These are phyloP conservation scores for Hypolimnas misippus DNA, from an alignment of 2,888 invertebrate genomes.

Conservation along the genomic window DNA sequence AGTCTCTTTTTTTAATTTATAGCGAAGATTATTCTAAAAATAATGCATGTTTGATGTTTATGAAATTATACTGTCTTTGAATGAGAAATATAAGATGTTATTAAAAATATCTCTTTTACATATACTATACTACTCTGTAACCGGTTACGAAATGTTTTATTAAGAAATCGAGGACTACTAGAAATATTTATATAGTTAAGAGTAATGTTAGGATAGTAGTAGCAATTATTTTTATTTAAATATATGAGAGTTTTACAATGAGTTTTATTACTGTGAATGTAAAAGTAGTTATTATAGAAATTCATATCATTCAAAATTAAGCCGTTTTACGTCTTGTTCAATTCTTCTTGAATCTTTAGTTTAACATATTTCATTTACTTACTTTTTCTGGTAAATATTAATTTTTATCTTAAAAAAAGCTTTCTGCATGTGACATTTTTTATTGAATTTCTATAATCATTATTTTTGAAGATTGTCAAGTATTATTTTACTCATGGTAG, in stretches of 20 bases:
- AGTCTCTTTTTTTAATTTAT: too few species aligned
- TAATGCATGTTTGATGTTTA: background rate
- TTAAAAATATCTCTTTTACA: background rate
- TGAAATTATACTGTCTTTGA: background rate
- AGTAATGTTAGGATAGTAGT: background rate
- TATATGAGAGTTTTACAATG: too few species aligned
- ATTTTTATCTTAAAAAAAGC: too few species aligned
- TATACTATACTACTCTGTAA: background rate
- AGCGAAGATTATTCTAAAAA: background rate
- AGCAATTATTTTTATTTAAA: background rate
- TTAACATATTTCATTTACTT: background rate
- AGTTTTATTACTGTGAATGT: background rate
- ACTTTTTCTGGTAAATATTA: too few species aligned
- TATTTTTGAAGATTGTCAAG: background rate
- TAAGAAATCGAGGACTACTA: constrained; percentile 4
- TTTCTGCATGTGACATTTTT: too few species aligned
- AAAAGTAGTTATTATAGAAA: constrained; percentile 5
- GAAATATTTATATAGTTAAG: constrained; percentile 3
- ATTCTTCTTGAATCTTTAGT: background rate
- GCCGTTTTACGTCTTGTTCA: background rate
- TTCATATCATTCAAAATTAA: background rate
- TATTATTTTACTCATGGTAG: background rate
- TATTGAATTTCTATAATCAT: background rate
- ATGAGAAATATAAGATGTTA: background rate
- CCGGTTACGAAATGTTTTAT: background rate